phyloP scores from a whole-genome alignment of 1,140 invertebrate genomes.

The Liolophura sinensis region DNA sequence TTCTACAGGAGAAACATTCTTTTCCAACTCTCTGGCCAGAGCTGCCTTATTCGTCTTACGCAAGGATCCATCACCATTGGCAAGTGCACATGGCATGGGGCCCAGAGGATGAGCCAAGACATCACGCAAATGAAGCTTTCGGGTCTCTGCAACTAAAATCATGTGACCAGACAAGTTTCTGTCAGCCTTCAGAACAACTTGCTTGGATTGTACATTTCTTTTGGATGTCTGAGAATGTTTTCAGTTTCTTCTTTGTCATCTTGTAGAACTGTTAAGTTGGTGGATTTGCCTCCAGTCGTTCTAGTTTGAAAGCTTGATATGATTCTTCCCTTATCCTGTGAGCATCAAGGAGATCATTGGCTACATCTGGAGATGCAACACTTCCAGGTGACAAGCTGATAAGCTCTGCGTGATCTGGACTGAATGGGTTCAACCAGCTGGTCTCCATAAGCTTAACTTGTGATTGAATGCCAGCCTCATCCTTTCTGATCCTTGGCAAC shows the following conservation, averaged over 20 bases:
- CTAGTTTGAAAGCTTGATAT: slow-evolving; percentile 1
- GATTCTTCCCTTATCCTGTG: slow-evolving; percentile 1
- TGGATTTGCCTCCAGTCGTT: neutral
- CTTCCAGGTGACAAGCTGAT: slow-evolving; percentile 7
- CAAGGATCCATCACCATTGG: slow-evolving; percentile 15
- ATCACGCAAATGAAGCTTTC: slow-evolving; percentile 15
- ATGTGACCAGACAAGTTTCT: slow-evolving; percentile 15
- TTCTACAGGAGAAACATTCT: slow-evolving; percentile 2
- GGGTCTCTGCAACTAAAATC: slow-evolving; percentile 9
- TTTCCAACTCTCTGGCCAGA: slow-evolving; percentile 12
- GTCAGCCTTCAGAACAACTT: slow-evolving; percentile 16
- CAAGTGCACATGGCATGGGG: slow-evolving; percentile 15
- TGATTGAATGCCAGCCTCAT: slow-evolving; percentile 11
- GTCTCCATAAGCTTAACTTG: slow-evolving; percentile 1
- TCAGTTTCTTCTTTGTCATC: slow-evolving; percentile 2
- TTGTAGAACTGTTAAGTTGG: no score
- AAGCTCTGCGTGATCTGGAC: slow-evolving; percentile 1
- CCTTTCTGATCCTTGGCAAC: slow-evolving; percentile 8
- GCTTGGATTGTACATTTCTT: slow-evolving; percentile 6
- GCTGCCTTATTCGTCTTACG: slow-evolving; percentile 18
- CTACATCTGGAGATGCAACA: slow-evolving; percentile 4
- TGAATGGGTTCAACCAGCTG: slow-evolving; percentile 15
- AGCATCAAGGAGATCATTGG: slow-evolving; percentile 5
- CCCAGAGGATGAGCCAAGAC: slow-evolving; percentile 16
- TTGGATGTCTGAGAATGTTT: slow-evolving; percentile 10